These are phyloP conservation scores for Alouatta palliata DNA, from an alignment of 2,113 vertebrate genomes.

Conservation along the genomic window DNA sequence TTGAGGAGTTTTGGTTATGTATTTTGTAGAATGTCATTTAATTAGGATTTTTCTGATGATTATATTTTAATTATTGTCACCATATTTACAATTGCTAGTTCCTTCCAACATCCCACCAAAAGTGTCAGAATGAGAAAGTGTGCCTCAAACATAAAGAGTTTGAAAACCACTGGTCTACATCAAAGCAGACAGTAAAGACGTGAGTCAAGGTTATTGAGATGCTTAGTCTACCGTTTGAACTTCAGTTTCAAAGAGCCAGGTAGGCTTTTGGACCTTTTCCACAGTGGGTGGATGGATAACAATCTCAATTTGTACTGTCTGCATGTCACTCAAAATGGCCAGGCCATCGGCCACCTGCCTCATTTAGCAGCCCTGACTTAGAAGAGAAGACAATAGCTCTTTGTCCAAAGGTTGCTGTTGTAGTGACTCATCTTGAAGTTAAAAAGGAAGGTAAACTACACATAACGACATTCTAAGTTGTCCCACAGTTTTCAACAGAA, in stretches of 20 bases:
- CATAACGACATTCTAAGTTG: not conserved
- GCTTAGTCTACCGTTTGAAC: not conserved
- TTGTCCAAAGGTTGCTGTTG: not conserved
- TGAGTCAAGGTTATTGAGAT: not conserved
- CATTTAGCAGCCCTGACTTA: not conserved
- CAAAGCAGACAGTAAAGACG: not conserved
- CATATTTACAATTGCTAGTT: not conserved
- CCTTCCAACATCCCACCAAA: not conserved
- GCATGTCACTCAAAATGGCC: not conserved
- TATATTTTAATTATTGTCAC: constrained; percentile 3
- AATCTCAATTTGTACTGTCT: not conserved
- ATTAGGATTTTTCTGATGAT: not conserved
- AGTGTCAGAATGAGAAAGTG: not conserved
- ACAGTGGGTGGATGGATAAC: not conserved
- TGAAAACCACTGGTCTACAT: not conserved
- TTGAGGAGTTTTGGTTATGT: not conserved
- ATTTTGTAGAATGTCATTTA: not conserved
- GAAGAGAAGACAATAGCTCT: not conserved
- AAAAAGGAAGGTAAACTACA: not conserved
- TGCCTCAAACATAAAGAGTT: not conserved
- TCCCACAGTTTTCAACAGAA: not conserved
- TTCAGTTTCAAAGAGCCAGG: constrained; percentile 15
- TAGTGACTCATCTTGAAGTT: not conserved
- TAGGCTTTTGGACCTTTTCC: not conserved
- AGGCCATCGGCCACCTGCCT: not conserved